Conservation (phyloP, 2,113 vertebrate genomes). For the Galeopterus variegatus region DNA sequence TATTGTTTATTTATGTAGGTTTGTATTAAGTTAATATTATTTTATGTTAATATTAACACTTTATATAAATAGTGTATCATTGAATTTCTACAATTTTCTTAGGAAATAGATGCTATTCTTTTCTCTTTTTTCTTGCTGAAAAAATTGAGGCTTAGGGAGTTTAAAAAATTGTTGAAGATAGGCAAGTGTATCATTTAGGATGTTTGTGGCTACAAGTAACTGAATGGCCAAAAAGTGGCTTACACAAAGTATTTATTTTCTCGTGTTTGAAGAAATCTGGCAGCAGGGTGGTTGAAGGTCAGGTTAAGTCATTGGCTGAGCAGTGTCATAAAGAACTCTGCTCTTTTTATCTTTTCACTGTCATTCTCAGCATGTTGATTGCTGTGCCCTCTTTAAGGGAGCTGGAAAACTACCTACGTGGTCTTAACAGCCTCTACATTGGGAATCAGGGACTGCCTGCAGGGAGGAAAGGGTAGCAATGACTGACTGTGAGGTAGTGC, state of each 20-base stretch:
- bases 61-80: not conserved
- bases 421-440: not conserved
- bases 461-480: not conserved
- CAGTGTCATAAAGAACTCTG: not conserved
- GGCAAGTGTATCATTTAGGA: not conserved
- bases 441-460: not conserved
- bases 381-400: not conserved
- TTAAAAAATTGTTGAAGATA: not conserved
- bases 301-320: not conserved
- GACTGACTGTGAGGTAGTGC: not conserved
- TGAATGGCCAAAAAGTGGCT: not conserved
- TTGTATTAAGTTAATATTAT: not conserved
- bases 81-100: not conserved
- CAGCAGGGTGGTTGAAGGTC: not conserved
- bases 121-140: constrained; percentile 2
- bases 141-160: not conserved
- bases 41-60: not conserved
- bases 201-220: constrained; percentile 26
- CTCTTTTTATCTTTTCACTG: constrained; percentile 1
- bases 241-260: not conserved
- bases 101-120: not conserved
- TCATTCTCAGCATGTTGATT: not conserved
- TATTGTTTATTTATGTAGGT: not conserved
- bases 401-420: not conserved
- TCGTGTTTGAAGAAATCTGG: not conserved